Evolutionary conservation across 2,888 invertebrate genomes (phyloP).

Genomic region (Rhagophthalmus giganteus): DNA sequence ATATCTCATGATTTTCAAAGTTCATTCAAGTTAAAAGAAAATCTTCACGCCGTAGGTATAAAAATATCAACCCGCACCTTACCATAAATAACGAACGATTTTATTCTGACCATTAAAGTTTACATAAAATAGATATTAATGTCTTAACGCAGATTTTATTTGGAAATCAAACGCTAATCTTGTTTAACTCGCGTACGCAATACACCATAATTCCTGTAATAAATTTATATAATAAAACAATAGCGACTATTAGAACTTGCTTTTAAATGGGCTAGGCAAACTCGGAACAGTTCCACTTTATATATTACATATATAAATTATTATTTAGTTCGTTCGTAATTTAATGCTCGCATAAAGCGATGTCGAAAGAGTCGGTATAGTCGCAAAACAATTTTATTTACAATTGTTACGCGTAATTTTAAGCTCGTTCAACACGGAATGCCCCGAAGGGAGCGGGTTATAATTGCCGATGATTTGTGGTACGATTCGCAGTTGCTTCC

Average conservation of each 20-base stretch:
- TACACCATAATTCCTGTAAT: constrained; percentile 30
- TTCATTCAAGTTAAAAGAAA: too few species aligned
- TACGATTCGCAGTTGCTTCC: constrained; percentile 3
- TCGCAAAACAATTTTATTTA: constrained; percentile 16
- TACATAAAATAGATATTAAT: too few species aligned
- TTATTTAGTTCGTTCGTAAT: too few species aligned
- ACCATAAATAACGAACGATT: too few species aligned
- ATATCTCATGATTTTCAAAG: too few species aligned
- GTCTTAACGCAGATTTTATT: too few species aligned
- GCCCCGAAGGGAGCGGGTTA: constrained; percentile 1
- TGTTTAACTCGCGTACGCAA: constrained; percentile 24
- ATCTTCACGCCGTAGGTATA: too few species aligned
- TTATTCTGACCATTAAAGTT: too few species aligned
- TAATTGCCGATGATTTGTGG: constrained; percentile 12
- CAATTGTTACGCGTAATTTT: not conserved
- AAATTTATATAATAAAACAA: constrained; percentile 34
- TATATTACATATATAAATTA: too few species aligned
- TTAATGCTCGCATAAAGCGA: too few species aligned
- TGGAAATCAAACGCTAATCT: constrained; percentile 20
- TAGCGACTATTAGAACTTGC: constrained; percentile 29
- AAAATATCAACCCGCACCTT: constrained; percentile 6
- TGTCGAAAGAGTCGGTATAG: too few species aligned
- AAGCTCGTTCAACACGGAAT: constrained; percentile 8
- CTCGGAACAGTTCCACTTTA: constrained; percentile 8
- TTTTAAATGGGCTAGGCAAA: constrained; percentile 26